Percentiles rank a stretch among this genome's conserved stretches.
Evolutionary conservation across 1,140 invertebrate genomes (phyloP).

Genomic region (Batillaria attramentaria): DNA sequence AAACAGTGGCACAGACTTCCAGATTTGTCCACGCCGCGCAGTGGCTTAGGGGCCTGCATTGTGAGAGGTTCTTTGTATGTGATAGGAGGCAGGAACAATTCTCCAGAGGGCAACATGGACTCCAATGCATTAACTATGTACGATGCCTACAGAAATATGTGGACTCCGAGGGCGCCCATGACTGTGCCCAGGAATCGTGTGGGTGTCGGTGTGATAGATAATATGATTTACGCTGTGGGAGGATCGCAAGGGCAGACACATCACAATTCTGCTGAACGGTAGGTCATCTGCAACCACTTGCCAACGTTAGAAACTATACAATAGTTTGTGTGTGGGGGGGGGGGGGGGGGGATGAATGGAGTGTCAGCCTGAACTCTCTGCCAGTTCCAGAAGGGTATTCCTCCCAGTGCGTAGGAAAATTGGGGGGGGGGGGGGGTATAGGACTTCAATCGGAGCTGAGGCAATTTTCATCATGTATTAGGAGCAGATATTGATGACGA

Average conservation of each 20-base stretch:
- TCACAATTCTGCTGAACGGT: conserved; percentile 92
- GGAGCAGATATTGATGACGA: too few species aligned
- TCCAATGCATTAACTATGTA: conserved; percentile 84
- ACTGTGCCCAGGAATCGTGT: conserved; percentile 87
- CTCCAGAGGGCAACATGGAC: conserved; percentile 81
- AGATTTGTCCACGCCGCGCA: conserved; percentile 85
- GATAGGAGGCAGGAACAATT: conserved; percentile 92
- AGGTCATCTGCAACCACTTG: too few species aligned
- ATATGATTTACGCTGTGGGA: conserved; percentile 90
- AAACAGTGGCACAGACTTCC: conserved; percentile 86
- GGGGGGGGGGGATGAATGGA: too few species aligned
- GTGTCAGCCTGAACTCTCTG: too few species aligned
- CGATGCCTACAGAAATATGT: conserved; percentile 81
- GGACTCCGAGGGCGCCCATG: conserved; percentile 77
- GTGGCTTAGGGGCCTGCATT: conserved; percentile 79
- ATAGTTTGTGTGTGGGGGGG: not conserved
- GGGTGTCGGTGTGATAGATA: conserved; percentile 93
- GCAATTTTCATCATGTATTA: too few species aligned
- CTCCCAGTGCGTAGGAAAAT: too few species aligned
- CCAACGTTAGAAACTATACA: not conserved
- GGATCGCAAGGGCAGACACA: conserved; percentile 87
- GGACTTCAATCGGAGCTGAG: too few species aligned
- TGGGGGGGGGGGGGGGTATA: too few species aligned
- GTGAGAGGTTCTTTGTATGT: conserved; percentile 87
- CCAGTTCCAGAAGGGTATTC: not conserved